Evolutionary conservation across 2,797 vertebrate species (phyloP), one percentile per base, ranked within the genome.

Genomic region (Pseudochirops cupreus): DNA sequence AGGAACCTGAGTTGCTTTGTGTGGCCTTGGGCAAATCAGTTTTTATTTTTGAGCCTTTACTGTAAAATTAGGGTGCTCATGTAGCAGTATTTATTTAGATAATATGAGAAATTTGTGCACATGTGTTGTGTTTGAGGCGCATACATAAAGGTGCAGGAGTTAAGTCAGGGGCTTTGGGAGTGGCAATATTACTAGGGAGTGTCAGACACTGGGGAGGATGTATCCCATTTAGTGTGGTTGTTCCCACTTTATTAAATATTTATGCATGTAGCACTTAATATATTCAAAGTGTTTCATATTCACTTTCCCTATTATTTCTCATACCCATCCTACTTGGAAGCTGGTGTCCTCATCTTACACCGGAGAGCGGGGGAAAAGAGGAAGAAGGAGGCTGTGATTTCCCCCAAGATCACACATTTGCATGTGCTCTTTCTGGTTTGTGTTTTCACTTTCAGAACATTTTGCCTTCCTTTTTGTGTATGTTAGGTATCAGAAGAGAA

Each of bases 241-340:
- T 58, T 55, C 92, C 59, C 92, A 56, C 92, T 56, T 74, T 56
- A 94, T 97, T 92, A 95, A 97, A 96, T 96, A 97, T 97, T 57
- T 90, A 98, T 82, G 74, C n/a, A 21, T 24, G 91, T 62, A 93
- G 91, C 94, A 94, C 96, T 96, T 96, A 53, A 33, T 94, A 82
- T 62, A 93, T 96, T 91, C 92, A 82, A 24, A 91, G 93, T 91
- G 95, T 94, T 91, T 95, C 54, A 2, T 59, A 54, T n/a, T 62
- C 5, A 0, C 59, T 93, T 94, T 87, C 62, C 56, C 67, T 91
- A 5, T 54, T 91, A 7, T 54, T 52, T 33, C 52, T 28, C 26
- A 50, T 55, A 3, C 26, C 59, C 2, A 52, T n/a, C 24, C 0
- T 33, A 50, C 21, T 90, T 24, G 52, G 67, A 67, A 87, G 3